These are phyloP conservation scores for Folsomia manolachei DNA, from an alignment of 2,888 invertebrate genomes.

Conservation along the genomic window DNA sequence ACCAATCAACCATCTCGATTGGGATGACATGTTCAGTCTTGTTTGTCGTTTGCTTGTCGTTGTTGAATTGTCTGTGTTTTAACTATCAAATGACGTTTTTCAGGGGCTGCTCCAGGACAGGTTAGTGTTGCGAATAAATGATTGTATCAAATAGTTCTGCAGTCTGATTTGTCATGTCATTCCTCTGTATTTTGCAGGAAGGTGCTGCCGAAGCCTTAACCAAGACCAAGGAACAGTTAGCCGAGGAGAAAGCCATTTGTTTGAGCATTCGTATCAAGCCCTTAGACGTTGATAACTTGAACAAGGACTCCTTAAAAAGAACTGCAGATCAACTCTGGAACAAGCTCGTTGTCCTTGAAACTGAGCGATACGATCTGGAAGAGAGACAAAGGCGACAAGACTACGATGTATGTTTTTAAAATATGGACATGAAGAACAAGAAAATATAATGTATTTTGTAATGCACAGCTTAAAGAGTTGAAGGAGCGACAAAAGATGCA, in stretches of 20 bases:
- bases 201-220: constrained; percentile 37
- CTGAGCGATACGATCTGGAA: constrained; percentile 41
- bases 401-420: constrained; percentile 40
- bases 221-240: constrained; percentile 44
- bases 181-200: too few relatives aligned
- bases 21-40: too few relatives aligned
- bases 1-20: too few relatives aligned
- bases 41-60: too few relatives aligned
- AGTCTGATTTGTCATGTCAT: neutral
- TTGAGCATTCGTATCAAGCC: constrained; percentile 41
- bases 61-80: too few relatives aligned
- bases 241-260: constrained; percentile 39
- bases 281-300: constrained; percentile 31
- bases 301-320: constrained; percentile 25
- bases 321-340: constrained; percentile 34
- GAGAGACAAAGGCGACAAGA: constrained; percentile 41
- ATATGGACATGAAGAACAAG: neutral
- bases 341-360: constrained; percentile 34
- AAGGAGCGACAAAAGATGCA: constrained; percentile 99
- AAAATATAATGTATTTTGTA: neutral
- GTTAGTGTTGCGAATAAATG: neutral
- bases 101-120: neutral
- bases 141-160: neutral
- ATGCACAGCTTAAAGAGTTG: constrained; percentile 71
- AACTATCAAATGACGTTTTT: too few relatives aligned